phyloP scores from a whole-genome alignment of 2,888 invertebrate species.

The Gymnocheta viridis region DNA sequence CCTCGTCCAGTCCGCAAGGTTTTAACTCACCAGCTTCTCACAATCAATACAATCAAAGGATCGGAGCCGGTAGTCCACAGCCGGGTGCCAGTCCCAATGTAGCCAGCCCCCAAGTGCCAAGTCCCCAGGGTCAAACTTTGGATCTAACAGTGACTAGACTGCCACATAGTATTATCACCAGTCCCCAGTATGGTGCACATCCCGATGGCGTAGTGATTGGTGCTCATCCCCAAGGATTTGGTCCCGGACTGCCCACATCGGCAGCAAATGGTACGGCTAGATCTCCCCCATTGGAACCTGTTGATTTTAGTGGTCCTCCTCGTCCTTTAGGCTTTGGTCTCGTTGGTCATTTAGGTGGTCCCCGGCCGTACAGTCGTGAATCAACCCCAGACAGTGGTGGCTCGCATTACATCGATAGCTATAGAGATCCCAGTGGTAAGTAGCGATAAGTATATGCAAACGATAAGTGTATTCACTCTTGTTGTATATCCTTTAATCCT shows the following conservation, averaged over 20 bases:
- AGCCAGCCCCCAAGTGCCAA: constrained; percentile 94
- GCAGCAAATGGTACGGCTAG: constrained; percentile 82
- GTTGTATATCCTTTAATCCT: no score
- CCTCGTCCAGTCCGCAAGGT: constrained; percentile 91
- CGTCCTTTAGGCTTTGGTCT: constrained; percentile 85
- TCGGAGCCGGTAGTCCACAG: constrained; percentile 88
- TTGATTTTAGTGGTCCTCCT: constrained; percentile 87
- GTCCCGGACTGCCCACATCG: constrained; percentile 80
- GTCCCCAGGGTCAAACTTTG: constrained; percentile 94
- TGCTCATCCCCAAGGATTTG: constrained; percentile 83
- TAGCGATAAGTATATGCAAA: constrained; percentile 43
- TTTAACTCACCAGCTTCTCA: constrained; percentile 81
- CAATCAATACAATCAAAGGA: constrained; percentile 82
- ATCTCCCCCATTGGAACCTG: constrained; percentile 87
- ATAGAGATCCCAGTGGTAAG: constrained; percentile 92
- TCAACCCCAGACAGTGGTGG: constrained; percentile 95
- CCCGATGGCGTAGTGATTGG: constrained; percentile 81
- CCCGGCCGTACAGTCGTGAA: constrained; percentile 90
- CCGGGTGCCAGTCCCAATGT: constrained; percentile 93
- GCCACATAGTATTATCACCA: constrained; percentile 86
- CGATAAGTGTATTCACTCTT: no score
- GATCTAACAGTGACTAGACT: constrained; percentile 94
- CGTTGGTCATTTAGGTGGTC: constrained; percentile 85
- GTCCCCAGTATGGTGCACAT: constrained; percentile 84
- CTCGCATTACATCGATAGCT: constrained; percentile 93